phyloP scores from a whole-genome alignment of 2,113 vertebrate genomes.

The Colinus virginianus region DNA sequence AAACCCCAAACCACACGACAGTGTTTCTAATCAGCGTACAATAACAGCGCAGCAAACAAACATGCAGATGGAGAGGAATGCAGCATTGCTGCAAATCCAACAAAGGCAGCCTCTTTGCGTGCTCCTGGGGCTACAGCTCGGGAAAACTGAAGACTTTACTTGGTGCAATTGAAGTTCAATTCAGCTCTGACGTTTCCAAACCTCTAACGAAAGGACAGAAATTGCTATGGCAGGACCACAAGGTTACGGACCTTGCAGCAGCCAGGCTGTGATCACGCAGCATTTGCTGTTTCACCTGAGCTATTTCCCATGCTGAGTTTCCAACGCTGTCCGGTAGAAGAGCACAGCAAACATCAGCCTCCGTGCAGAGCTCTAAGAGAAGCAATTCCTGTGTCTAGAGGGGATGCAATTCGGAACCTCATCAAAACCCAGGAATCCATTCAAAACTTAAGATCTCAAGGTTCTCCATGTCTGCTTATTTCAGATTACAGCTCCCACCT shows the following conservation, averaged over 20 bases:
- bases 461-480: not conserved
- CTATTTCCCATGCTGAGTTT: accelerated
- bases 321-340: not conserved
- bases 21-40: not conserved
- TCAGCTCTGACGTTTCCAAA: not conserved
- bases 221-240: not conserved
- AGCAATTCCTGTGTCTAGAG: not conserved
- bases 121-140: accelerated
- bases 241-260: not conserved
- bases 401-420: not conserved
- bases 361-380: not conserved
- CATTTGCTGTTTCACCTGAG: not conserved
- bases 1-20: not conserved
- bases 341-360: not conserved
- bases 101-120: not conserved
- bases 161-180: not conserved
- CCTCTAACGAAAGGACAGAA: not conserved
- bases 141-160: not conserved
- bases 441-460: not conserved
- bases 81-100: not conserved
- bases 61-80: conserved; percentile 24
- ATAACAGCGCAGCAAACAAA: not conserved
- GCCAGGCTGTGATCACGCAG: not conserved
- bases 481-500: not conserved
- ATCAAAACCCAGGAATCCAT: not conserved